Conservation (phyloP, 2,113 vertebrate species). For the Gobius niger region DNA sequence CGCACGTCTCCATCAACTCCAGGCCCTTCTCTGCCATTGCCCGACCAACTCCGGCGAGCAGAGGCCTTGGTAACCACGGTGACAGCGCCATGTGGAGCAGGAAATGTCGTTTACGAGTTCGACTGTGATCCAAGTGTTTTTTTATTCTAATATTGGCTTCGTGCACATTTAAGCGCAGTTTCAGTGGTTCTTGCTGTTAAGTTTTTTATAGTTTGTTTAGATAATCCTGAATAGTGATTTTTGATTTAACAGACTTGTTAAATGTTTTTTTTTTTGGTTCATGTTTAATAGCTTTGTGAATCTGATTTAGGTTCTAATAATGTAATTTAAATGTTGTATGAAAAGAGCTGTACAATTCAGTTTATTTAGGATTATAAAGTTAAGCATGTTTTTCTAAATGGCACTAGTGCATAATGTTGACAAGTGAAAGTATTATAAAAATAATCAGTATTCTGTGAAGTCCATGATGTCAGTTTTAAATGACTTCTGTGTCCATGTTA, state of each 20-base stretch:
- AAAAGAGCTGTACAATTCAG: not conserved
- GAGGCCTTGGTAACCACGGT: conserved; percentile 4
- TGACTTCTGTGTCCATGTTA: not conserved
- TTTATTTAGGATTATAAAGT: not conserved
- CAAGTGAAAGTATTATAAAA: conserved; percentile 3
- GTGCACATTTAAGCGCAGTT: conserved; percentile 1
- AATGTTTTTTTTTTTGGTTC: conserved; percentile 13
- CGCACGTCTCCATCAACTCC: conserved; percentile 83
- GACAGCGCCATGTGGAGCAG: conserved; percentile 84
- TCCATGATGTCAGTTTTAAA: not conserved
- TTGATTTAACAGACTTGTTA: conserved; percentile 6
- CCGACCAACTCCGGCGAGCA: conserved; percentile 78
- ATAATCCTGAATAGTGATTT: conserved; percentile 6
- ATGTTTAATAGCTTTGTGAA: conserved; percentile 12
- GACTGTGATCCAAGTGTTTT: conserved; percentile 27
- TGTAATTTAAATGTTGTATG: conserved; percentile 24
- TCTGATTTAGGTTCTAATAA: conserved; percentile 45
- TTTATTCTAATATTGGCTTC: not conserved
- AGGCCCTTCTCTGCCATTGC: conserved; percentile 82
- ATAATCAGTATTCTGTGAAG: not conserved
- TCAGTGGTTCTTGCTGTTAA: conserved; percentile 22
- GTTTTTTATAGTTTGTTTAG: conserved; percentile 11
- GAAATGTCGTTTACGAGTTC: conserved; percentile 77
- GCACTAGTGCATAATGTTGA: conserved; percentile 11
- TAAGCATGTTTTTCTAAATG: not conserved